A percentile compares a stretch with the other conserved stretches of the same genome.
phyloP scores from a whole-genome alignment of 2,113 vertebrate species.

The Cyphomyrus plagiostoma region DNA sequence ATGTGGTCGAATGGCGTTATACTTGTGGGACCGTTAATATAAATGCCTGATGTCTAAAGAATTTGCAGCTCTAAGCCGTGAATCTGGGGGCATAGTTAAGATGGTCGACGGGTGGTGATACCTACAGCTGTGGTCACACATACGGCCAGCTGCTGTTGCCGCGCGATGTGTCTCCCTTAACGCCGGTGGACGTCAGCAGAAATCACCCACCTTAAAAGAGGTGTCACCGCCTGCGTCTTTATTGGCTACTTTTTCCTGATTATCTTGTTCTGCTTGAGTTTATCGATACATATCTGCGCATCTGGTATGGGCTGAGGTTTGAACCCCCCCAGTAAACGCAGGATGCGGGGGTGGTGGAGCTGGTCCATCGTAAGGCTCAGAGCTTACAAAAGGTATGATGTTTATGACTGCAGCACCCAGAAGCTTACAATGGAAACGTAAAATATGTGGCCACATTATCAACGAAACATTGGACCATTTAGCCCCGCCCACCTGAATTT shows the following conservation, averaged over 20 bases:
- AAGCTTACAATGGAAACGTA: neutral
- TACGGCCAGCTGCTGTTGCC: neutral
- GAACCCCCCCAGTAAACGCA: neutral
- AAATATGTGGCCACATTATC: neutral
- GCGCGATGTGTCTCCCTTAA: neutral
- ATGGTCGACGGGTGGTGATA: neutral
- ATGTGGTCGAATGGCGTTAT: neutral
- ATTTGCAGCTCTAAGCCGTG: neutral
- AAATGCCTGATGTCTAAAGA: neutral
- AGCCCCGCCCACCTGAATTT: neutral
- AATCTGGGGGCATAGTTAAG: neutral
- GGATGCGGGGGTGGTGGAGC: neutral
- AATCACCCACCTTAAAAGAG: neutral
- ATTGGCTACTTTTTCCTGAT: neutral
- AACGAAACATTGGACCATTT: neutral
- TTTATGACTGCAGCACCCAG: neutral
- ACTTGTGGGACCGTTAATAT: neutral
- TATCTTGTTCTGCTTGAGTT: neutral
- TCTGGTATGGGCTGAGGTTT: neutral
- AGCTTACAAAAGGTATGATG: neutral
- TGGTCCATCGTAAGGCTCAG: neutral
- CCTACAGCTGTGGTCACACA: neutral
- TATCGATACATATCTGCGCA: neutral
- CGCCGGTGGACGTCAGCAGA: neutral
- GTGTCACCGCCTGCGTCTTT: neutral